Conservation (phyloP, 2,888 invertebrate species). For the Tenthredo scrophulariae region DNA sequence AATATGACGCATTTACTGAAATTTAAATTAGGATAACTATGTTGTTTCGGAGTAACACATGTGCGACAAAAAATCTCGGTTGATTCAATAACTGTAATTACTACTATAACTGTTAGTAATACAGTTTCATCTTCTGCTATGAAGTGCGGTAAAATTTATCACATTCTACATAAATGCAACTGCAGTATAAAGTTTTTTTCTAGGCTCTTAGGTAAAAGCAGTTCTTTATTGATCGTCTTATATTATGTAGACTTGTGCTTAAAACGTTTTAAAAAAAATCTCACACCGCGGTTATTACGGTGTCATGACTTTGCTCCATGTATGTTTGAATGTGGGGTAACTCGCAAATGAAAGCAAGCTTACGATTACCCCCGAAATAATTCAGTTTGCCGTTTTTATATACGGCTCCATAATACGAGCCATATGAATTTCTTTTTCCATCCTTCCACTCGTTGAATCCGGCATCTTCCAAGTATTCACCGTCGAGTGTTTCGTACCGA, state of each 20-base stretch:
- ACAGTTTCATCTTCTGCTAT: not conserved
- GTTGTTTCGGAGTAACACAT: not conserved
- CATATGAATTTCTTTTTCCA: not conserved
- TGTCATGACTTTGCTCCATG: not conserved
- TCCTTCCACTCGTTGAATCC: conserved; percentile 40
- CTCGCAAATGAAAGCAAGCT: not conserved
- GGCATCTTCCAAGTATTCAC: conserved; percentile 25
- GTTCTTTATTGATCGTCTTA: not conserved
- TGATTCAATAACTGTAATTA: not conserved
- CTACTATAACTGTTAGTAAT: no score
- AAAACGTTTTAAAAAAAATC: not conserved
- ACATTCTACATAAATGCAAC: no score
- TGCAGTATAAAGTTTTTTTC: no score
- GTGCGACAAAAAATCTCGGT: not conserved
- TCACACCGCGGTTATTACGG: not conserved
- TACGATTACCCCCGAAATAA: not conserved
- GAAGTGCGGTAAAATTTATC: not conserved
- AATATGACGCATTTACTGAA: not conserved
- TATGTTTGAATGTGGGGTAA: not conserved
- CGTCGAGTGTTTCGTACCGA: conserved; percentile 38
- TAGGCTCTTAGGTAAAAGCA: not conserved
- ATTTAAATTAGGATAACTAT: not conserved
- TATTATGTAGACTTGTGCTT: not conserved
- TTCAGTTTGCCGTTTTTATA: not conserved
- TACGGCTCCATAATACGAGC: not conserved